Evolutionary conservation across 2,888 invertebrate genomes (phyloP).

Genomic region (Schizaphis graminum): DNA sequence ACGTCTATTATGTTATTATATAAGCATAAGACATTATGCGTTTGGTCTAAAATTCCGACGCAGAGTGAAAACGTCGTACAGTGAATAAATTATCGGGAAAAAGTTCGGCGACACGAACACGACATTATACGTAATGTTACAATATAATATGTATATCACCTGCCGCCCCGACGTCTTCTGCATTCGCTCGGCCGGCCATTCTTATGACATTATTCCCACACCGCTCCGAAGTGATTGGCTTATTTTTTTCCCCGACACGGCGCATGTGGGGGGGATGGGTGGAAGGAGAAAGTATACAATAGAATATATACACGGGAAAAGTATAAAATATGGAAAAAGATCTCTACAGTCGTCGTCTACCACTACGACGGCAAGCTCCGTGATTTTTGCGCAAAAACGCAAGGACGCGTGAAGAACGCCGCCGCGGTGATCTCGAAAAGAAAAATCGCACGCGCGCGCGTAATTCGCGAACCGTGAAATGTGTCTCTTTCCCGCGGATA

Average conservation of each 20-base stretch:
- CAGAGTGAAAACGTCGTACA: background rate
- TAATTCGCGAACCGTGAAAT: conserved; percentile 43
- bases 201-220: background rate
- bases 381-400: conserved; percentile 12
- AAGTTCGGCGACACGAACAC: background rate
- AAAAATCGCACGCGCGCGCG: background rate
- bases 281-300: background rate
- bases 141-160: background rate
- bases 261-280: background rate
- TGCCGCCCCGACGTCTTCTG: background rate
- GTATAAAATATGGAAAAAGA: background rate
- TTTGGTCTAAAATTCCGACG: background rate
- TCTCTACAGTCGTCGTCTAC: background rate
- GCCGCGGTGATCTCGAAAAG: background rate
- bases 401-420: conserved; percentile 44
- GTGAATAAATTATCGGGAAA: background rate
- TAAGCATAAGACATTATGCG: background rate
- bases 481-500: background rate
- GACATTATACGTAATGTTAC: too few relatives aligned
- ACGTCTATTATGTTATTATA: background rate
- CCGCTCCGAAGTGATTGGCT: background rate
- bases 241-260: background rate
- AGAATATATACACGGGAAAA: background rate
- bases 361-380: background rate
- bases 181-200: background rate